Base-by-base conservation (phyloP, 2,888 invertebrate genomes). In the Noctua janthe region DNA sequence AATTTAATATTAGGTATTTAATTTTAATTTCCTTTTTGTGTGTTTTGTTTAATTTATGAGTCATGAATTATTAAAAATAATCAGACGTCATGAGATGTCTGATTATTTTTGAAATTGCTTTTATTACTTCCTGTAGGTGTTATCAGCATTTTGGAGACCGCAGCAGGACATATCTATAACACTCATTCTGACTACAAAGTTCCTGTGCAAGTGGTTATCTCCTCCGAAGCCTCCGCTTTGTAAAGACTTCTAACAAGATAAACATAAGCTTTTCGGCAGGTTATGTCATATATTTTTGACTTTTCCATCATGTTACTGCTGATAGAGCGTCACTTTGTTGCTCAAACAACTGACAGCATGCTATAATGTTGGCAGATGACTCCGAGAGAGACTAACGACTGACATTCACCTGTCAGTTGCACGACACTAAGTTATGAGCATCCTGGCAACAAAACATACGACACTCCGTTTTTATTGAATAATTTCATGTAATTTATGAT, bases 401-500 rank as follows among this genome's bases (percentile, higher is more conserved):
- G 78, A 49, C 81, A 86, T 77, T 81, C 73, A 62, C 43, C 56
- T 77, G 77, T 83, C 76, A 70, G 39, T 64, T 15, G 20, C 70
- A 47, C 66, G 20, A 47, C 71, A 81, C 43, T 81, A 69, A 67
- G 62, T 76, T 17, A 35, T 49, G 47, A 49, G 72, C 62, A 56
- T 54, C 78, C 84, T 87, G 84, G 88, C 87, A 80, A 66, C 47
- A 47, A 43, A 69, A 69, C n/a, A 69, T 23, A 47, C 20, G 20
- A 47, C 47, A 35, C 35, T 74, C 73, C 20, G 62, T 49, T 77
- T 79, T 77, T 72, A 66, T 49, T 72, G 56, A 62, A 39, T n/a
- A 62, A 71, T 85, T 62, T 84, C 71, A 23, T 43, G 43, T 73
- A n/a, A 47, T 67, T 77, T 43, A 62, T 35, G 17, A 62, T 23